These are phyloP conservation scores for Drosophila novamexicana DNA, from an alignment of 1,140 invertebrate species.

Conservation along the genomic window DNA sequence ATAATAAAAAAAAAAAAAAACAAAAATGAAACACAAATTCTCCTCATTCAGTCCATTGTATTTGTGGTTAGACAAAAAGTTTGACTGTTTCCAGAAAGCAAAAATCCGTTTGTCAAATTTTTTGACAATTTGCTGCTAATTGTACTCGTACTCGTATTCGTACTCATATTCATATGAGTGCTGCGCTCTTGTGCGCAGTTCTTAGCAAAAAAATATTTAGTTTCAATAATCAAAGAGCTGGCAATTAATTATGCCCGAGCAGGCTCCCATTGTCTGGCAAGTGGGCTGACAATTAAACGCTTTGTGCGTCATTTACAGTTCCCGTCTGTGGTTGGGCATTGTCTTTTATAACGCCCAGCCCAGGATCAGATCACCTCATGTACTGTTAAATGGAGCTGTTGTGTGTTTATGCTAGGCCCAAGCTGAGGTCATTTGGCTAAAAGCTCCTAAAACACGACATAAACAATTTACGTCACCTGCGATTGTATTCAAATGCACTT, in stretches of 20 bases:
- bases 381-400: slow-evolving; percentile 18
- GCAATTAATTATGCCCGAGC: slow-evolving; percentile 63
- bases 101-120: slow-evolving; percentile 43
- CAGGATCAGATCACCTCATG: slow-evolving; percentile 59
- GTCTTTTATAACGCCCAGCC: slow-evolving; percentile 52
- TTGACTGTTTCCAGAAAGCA: slow-evolving; percentile 32
- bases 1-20: slow-evolving; percentile 34
- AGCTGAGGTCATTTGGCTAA: slow-evolving; percentile 49
- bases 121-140: slow-evolving; percentile 76
- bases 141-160: slow-evolving; percentile 22
- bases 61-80: slow-evolving; percentile 24
- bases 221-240: slow-evolving; percentile 35
- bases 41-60: slow-evolving; percentile 31
- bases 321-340: slow-evolving; percentile 42
- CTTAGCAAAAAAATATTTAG: slow-evolving; percentile 31
- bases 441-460: not conserved
- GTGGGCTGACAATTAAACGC: slow-evolving; percentile 45
- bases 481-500: slow-evolving; percentile 53
- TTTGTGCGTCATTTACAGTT: slow-evolving; percentile 54
- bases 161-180: slow-evolving; percentile 36
- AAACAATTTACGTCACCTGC: slow-evolving; percentile 43
- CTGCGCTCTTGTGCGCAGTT: slow-evolving; percentile 49
- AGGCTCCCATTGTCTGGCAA: not conserved
- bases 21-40: slow-evolving; percentile 5
- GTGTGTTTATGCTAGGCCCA: slow-evolving; percentile 33